These are phyloP conservation scores for Crotalus viridis DNA, from an alignment of 2,113 vertebrate genomes.

Conservation along the genomic window DNA sequence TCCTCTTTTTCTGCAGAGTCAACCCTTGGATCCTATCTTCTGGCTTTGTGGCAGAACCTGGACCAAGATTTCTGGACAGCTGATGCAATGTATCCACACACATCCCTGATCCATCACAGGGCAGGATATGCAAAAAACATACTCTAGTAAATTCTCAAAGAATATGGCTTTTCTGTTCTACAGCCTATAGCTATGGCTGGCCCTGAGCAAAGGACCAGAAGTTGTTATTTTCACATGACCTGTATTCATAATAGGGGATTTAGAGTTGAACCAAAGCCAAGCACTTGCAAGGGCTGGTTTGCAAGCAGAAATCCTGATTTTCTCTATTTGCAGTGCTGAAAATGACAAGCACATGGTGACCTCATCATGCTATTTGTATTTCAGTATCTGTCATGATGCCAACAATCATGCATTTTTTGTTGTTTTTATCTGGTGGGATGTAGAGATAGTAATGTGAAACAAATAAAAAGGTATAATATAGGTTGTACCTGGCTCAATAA, in stretches of 20 bases:
- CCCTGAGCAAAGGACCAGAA: background rate
- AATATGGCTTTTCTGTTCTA: background rate
- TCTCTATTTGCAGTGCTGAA: background rate
- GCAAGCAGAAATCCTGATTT: background rate
- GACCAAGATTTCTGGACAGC: background rate
- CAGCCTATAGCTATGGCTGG: background rate
- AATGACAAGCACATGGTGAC: background rate
- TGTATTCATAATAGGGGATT: background rate
- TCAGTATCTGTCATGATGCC: background rate
- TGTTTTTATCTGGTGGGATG: background rate
- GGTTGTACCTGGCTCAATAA: too few relatives aligned
- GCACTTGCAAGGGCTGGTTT: background rate
- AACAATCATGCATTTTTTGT: background rate
- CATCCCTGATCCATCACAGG: background rate
- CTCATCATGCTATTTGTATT: background rate
- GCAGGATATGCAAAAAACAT: background rate
- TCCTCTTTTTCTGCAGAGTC: background rate
- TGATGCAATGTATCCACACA: background rate
- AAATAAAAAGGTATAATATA: background rate
- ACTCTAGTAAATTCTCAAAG: background rate
- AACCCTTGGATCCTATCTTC: background rate
- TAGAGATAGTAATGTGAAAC: background rate
- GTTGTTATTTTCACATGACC: background rate
- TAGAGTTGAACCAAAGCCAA: background rate
- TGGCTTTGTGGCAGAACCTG: background rate